phyloP scores from a whole-genome alignment of 2,113 vertebrate species.

The Zosterops borbonicus region DNA sequence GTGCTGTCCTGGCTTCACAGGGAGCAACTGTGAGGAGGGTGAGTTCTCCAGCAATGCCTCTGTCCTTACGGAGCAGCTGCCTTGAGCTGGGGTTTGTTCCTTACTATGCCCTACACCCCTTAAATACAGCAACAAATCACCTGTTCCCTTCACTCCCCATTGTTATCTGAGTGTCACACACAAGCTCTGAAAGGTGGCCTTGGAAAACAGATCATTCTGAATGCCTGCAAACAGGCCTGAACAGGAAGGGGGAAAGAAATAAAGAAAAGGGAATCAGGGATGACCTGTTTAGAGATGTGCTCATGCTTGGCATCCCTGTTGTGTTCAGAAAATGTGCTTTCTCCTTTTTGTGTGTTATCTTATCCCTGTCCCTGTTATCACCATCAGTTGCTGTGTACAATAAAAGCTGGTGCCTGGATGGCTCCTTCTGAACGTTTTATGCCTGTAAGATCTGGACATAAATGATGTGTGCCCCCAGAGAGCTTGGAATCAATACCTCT shows the following conservation, averaged over 20 bases:
- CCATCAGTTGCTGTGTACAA: neutral
- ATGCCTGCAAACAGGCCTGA: neutral
- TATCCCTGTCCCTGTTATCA: neutral
- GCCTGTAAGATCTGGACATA: neutral
- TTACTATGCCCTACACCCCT: neutral
- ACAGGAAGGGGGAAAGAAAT: neutral
- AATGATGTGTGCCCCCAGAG: neutral
- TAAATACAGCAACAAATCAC: neutral
- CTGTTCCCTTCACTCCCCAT: neutral
- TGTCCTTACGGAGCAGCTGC: neutral
- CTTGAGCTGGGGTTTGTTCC: neutral
- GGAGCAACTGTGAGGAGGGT: conserved; percentile 89
- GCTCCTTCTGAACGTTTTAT: neutral
- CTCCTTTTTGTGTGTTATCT: neutral
- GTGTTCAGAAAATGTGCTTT: neutral
- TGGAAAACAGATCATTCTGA: neutral
- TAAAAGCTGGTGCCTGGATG: neutral
- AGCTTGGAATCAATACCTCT: neutral
- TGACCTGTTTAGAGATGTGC: neutral
- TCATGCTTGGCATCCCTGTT: neutral
- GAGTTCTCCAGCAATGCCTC: conserved; percentile 1
- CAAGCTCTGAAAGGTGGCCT: neutral
- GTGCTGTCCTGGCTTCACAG: conserved; percentile 90
- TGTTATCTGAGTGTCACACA: neutral
- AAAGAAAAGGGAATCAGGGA: neutral